A percentile compares a stretch with the other conserved stretches of the same genome.
These are phyloP conservation scores for Xestoiulus laeticollis DNA, from an alignment of 2,888 invertebrate species.

Conservation along the genomic window DNA sequence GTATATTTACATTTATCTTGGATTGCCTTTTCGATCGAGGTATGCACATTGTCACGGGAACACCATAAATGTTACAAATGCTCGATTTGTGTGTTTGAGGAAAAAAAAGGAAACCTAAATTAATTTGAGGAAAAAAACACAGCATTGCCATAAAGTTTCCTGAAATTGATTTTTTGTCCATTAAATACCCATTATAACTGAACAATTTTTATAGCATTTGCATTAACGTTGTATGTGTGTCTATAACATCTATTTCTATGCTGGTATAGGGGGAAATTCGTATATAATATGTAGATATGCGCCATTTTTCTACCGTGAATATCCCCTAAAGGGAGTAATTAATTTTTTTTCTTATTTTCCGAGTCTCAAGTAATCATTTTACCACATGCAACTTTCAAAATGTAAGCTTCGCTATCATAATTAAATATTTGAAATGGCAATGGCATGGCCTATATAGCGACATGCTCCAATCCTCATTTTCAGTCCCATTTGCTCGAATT, in stretches of 20 bases:
- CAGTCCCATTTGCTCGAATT: constrained; percentile 1
- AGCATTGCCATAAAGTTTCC: constrained; percentile 1
- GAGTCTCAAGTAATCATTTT: not conserved
- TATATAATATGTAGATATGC: not conserved
- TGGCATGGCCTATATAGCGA: not conserved
- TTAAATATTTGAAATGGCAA: constrained; percentile 36
- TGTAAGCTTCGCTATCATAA: constrained; percentile 32
- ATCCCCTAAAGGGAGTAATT: constrained; percentile 40
- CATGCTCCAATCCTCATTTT: not conserved
- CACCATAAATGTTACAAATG: not conserved
- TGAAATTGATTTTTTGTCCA: constrained; percentile 21
- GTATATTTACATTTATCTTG: not conserved
- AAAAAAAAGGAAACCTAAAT: not conserved
- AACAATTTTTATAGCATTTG: constrained; percentile 41
- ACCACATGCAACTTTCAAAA: constrained; percentile 24
- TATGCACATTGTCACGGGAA: not conserved
- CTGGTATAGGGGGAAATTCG: not conserved
- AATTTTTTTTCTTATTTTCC: not conserved
- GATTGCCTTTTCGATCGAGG: not conserved
- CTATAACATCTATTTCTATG: not conserved
- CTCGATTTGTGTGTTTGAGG: not conserved
- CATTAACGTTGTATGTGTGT: not conserved
- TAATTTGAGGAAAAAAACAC: not conserved
- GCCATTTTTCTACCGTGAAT: not conserved
- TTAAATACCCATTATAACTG: constrained; percentile 23